These are phyloP conservation scores for Parus major DNA, from an alignment of 2,113 vertebrate species.

Conservation along the genomic window DNA sequence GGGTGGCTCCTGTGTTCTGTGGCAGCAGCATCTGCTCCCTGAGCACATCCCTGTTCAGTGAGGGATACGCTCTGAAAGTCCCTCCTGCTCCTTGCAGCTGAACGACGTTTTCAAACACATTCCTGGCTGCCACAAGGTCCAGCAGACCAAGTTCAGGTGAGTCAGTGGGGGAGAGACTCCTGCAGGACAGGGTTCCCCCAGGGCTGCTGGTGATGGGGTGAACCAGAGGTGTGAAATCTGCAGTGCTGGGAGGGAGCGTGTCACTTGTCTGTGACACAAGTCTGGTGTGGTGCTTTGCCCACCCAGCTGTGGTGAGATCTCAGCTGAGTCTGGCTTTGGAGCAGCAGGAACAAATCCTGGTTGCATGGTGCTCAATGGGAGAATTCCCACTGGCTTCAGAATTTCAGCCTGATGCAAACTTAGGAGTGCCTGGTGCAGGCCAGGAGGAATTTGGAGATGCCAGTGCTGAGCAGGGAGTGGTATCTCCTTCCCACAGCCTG, in stretches of 20 bases:
- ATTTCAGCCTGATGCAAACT: background rate
- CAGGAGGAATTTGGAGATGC: background rate
- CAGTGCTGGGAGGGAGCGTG: rapidly evolving
- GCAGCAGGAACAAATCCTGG: background rate
- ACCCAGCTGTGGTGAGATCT: background rate
- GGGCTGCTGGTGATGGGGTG: background rate
- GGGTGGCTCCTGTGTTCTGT: background rate
- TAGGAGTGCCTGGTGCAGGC: background rate
- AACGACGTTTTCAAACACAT: slow-evolving; percentile 88
- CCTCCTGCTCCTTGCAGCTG: slow-evolving; percentile 75
- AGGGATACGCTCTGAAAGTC: background rate
- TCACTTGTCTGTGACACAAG: background rate
- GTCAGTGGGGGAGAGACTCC: background rate
- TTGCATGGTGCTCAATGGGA: rapidly evolving
- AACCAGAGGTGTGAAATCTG: background rate
- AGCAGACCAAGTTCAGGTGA: slow-evolving; percentile 93
- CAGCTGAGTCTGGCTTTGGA: background rate
- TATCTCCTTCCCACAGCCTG: background rate
- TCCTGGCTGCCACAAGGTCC: slow-evolving; percentile 82
- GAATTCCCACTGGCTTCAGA: background rate
- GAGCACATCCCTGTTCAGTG: background rate
- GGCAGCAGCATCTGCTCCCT: background rate
- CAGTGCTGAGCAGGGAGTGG: background rate
- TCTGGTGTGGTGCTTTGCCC: background rate
- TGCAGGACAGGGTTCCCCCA: background rate